Evolutionary conservation across 2,113 vertebrate species (phyloP).

Genomic region (Neogobius melanostomus): DNA sequence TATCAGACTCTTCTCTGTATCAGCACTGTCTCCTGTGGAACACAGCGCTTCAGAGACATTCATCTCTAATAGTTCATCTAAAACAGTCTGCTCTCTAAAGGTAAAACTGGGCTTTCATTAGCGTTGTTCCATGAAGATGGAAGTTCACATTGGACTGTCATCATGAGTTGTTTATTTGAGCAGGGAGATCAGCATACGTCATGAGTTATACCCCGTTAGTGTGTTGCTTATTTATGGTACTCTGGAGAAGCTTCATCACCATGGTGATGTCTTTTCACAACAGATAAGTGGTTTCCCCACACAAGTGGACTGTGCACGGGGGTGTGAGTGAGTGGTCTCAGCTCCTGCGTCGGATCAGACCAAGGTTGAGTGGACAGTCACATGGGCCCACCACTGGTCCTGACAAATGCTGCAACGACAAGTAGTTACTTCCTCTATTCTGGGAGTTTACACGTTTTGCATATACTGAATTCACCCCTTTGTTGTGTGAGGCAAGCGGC

Average conservation of each 20-base stretch:
- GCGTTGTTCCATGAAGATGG: too few relatives aligned
- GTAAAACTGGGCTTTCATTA: too few relatives aligned
- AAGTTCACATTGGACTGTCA: too few relatives aligned
- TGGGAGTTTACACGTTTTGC: neutral
- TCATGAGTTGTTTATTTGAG: neutral
- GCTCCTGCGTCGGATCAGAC: slow-evolving; percentile 31
- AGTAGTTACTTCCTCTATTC: neutral
- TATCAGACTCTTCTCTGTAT: too few relatives aligned
- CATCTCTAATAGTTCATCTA: too few relatives aligned
- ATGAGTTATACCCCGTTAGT: slow-evolving; percentile 59
- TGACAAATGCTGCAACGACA: neutral
- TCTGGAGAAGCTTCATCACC: slow-evolving; percentile 62
- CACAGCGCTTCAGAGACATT: too few relatives aligned
- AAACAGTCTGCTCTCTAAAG: too few relatives aligned
- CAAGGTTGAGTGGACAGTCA: slow-evolving; percentile 36
- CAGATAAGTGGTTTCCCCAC: slow-evolving; percentile 44
- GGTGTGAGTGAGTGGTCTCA: neutral
- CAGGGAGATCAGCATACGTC: slow-evolving; percentile 38
- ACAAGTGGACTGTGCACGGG: slow-evolving; percentile 28
- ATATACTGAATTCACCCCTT: neutral
- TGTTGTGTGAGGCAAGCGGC: too few relatives aligned
- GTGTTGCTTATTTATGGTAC: slow-evolving; percentile 62
- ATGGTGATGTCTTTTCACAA: slow-evolving; percentile 68
- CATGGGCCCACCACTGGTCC: slow-evolving; percentile 16
- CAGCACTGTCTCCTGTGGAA: too few relatives aligned